Percentiles rank a stretch among this genome's conserved stretches.
Conservation (phyloP, 2,797 vertebrate genomes). For the Pterois miles region DNA sequence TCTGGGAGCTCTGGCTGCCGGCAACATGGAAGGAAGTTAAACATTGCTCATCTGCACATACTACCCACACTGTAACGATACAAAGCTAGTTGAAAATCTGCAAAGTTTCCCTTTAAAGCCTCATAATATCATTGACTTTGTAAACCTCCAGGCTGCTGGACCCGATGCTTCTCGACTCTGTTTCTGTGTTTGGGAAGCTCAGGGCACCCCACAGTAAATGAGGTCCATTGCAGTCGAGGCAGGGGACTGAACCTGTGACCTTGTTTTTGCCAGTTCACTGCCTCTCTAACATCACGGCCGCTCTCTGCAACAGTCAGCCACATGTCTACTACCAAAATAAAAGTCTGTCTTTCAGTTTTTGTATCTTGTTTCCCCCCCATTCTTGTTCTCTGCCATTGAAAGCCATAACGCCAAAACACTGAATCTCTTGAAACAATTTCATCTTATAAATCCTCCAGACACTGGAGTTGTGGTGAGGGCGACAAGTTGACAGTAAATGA, state of each 20-base stretch:
- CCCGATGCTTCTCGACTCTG: background rate
- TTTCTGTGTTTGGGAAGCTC: constrained; percentile 17
- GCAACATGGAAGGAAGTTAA: no score
- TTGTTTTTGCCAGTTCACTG: constrained; percentile 40
- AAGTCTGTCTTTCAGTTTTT: constrained; percentile 20
- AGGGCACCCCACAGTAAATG: constrained; percentile 28
- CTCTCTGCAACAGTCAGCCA: constrained; percentile 5
- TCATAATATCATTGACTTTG: background rate
- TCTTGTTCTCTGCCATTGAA: constrained; percentile 37
- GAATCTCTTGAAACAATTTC: constrained; percentile 65
- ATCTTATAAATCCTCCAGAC: constrained; percentile 54
- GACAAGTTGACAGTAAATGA: constrained; percentile 72
- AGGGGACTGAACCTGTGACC: constrained; percentile 28
- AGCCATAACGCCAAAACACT: constrained; percentile 38
- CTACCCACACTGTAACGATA: no score
- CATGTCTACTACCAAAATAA: constrained; percentile 7
- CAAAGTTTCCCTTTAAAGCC: background rate
- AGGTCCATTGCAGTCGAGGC: constrained; percentile 13
- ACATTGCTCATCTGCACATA: no score
- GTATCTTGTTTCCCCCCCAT: background rate
- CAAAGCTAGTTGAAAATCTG: no score
- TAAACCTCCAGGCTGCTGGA: background rate
- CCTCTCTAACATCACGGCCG: constrained; percentile 2
- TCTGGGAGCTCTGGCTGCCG: no score
- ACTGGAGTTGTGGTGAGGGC: constrained; percentile 32